Conservation (phyloP, 1,140 invertebrate genomes). For the Heliconius hermathena region DNA sequence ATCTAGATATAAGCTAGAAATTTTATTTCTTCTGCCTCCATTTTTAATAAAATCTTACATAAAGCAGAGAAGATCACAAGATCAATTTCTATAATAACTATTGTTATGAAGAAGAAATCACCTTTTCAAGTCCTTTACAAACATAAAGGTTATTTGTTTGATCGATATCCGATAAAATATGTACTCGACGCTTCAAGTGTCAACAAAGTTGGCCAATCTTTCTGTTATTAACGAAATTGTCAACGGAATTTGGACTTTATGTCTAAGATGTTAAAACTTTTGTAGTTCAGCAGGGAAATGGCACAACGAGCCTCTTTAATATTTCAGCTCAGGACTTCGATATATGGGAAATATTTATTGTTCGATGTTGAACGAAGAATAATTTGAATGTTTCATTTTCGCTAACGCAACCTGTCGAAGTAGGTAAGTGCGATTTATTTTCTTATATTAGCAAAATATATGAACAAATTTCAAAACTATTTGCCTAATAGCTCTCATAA, state of each 20-base stretch:
- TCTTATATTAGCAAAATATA: neutral
- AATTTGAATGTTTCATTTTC: slow-evolving; percentile 11
- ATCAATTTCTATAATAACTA: neutral
- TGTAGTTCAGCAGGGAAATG: slow-evolving; percentile 7
- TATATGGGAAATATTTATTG: slow-evolving; percentile 11
- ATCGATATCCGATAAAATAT: slow-evolving; percentile 41
- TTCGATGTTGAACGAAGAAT: slow-evolving; percentile 12
- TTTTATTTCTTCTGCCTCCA: too few relatives aligned
- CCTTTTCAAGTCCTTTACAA: slow-evolving; percentile 14
- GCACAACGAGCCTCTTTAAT: slow-evolving; percentile 14
- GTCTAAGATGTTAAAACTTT: neutral
- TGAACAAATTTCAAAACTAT: neutral
- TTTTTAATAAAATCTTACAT: too few relatives aligned
- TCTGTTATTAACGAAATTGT: slow-evolving; percentile 43
- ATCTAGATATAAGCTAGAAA: too few relatives aligned
- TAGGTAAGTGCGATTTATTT: neutral
- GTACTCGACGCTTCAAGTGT: slow-evolving; percentile 48
- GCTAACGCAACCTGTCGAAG: neutral
- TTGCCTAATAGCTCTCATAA: too few relatives aligned
- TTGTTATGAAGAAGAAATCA: neutral
- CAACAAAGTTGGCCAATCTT: slow-evolving; percentile 55
- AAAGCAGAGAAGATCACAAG: neutral
- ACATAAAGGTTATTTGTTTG: slow-evolving; percentile 23
- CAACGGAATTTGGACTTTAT: neutral
- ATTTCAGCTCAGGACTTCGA: slow-evolving; percentile 8